Evolutionary conservation across 2,113 vertebrate genomes (phyloP).

Genomic region (Ophiodon elongatus): DNA sequence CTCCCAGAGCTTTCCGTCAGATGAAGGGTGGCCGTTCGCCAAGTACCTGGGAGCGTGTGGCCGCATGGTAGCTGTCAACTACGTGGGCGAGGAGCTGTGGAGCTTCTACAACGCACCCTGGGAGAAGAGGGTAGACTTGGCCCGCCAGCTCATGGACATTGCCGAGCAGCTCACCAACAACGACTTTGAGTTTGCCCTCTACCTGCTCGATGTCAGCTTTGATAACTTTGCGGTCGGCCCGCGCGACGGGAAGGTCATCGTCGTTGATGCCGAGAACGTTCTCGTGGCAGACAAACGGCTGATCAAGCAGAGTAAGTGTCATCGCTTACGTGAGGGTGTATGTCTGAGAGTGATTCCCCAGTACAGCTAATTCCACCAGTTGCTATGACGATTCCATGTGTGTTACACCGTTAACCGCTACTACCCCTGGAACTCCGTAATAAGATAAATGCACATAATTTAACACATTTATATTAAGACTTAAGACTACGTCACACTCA

Average conservation of each 20-base stretch:
- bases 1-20: constrained; percentile 95
- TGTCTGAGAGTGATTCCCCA: background rate
- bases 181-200: constrained; percentile 99
- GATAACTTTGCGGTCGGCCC: constrained; percentile 99
- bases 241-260: constrained; percentile 96
- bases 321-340: too few relatives aligned
- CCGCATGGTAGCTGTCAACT: constrained; percentile 97
- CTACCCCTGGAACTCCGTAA: background rate
- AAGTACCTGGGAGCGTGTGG: constrained; percentile 98
- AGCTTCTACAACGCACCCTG: constrained; percentile 96
- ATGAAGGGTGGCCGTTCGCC: constrained; percentile 98
- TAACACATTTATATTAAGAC: constrained; percentile 7
- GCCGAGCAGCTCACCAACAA: constrained; percentile 99
- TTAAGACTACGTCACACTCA: background rate
- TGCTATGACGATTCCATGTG: constrained; percentile 11
- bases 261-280: constrained; percentile 98
- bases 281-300: constrained; percentile 98
- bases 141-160: constrained; percentile 98
- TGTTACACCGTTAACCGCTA: background rate
- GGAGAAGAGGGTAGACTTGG: constrained; percentile 96
- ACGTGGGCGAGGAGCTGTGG: constrained; percentile 98
- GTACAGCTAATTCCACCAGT: background rate
- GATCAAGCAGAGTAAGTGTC: constrained; percentile 96
- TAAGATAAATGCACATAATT: background rate
- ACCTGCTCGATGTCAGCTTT: constrained; percentile 98